These are phyloP conservation scores for Cosmopolites sordidus DNA, from an alignment of 2,888 invertebrate species.

Conservation along the genomic window DNA sequence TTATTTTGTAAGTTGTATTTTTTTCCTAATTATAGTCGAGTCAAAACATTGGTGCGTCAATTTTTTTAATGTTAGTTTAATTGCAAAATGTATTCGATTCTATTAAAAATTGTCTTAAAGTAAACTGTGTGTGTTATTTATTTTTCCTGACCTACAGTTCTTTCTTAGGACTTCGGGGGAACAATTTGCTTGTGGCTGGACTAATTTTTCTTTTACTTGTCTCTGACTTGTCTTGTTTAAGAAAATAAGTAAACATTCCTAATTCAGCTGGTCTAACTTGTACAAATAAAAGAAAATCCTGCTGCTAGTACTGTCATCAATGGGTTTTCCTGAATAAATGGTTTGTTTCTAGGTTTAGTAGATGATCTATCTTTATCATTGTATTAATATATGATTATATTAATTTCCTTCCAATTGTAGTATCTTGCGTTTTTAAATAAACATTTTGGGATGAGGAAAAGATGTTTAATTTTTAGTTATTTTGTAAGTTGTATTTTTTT, in stretches of 20 bases:
- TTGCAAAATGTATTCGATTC: neutral
- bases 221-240: too few species aligned
- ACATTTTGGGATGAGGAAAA: slow-evolving; percentile 1
- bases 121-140: too few species aligned
- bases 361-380: neutral
- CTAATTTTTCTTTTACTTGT: too few species aligned
- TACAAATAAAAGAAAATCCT: slow-evolving; percentile 4
- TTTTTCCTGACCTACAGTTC: too few species aligned
- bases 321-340: slow-evolving; percentile 7
- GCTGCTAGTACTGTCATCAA: neutral
- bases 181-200: too few species aligned
- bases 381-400: neutral
- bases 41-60: neutral
- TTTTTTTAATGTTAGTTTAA: neutral
- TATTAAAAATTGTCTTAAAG: neutral
- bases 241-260: too few species aligned
- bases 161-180: too few species aligned
- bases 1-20: neutral
- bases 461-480: neutral
- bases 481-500: neutral
- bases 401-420: slow-evolving; percentile 16
- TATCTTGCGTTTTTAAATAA: slow-evolving; percentile 5
- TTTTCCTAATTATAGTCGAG: neutral
- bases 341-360: slow-evolving; percentile 1
- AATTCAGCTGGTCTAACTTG: slow-evolving; percentile 5